Percentiles rank a stretch among this genome's conserved stretches.
phyloP scores from a whole-genome alignment of 2,797 vertebrate genomes.

The Micropoecilia bifurca region DNA sequence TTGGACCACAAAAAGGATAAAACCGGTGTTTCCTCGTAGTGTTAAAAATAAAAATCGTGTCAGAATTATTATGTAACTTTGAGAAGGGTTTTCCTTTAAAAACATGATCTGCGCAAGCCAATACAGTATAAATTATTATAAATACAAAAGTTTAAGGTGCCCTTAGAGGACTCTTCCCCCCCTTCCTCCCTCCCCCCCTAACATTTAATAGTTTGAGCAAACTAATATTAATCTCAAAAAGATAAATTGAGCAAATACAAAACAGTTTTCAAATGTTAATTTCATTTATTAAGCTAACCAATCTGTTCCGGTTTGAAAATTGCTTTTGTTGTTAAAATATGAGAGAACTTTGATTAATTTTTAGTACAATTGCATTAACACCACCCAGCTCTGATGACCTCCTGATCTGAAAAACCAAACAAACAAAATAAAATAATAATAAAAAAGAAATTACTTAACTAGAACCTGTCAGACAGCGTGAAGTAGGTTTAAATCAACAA shows the following conservation, averaged over 20 bases:
- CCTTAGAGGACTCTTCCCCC: not conserved
- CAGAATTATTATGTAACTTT: conserved; percentile 1
- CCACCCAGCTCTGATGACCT: not conserved
- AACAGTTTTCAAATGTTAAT: not conserved
- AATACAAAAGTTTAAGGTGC: not conserved
- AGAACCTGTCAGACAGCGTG: not conserved
- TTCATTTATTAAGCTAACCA: not conserved
- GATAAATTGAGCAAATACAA: not conserved
- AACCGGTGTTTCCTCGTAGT: not conserved
- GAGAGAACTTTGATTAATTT: not conserved
- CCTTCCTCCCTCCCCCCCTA: rapidly evolving
- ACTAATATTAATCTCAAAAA: not conserved
- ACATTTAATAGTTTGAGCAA: not conserved
- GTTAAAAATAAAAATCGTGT: not conserved
- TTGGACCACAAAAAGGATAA: not conserved
- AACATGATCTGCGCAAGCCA: not conserved
- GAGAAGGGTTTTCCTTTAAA: not conserved
- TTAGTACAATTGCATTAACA: not conserved
- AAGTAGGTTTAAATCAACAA: not conserved
- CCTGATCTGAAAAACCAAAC: not conserved
- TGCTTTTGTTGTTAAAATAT: not conserved
- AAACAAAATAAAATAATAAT: too few relatives aligned
- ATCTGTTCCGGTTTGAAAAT: not conserved
- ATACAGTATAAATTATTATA: not conserved
- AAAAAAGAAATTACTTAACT: not conserved